Conservation (phyloP, 2,888 invertebrate genomes). For the Volucella bombylans region DNA sequence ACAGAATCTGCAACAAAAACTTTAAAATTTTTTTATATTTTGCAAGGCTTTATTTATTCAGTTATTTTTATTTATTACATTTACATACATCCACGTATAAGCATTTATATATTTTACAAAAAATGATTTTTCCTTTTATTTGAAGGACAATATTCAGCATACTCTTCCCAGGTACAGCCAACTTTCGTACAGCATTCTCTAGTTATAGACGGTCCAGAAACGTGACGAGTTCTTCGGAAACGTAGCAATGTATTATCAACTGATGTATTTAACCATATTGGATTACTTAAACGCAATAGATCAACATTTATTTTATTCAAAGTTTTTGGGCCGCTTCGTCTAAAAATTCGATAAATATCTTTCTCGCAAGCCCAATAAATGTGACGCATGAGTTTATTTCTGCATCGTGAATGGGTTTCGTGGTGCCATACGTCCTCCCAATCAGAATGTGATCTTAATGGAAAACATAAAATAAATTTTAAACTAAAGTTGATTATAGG, state of each 20-base stretch:
- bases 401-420: conserved; percentile 85
- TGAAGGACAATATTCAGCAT: conserved; percentile 86
- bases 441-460: conserved; percentile 83
- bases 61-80: neutral
- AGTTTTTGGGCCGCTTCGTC: conserved; percentile 81
- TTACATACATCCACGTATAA: neutral
- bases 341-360: conserved; percentile 85
- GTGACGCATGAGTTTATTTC: conserved; percentile 84
- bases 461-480: neutral
- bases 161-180: conserved; percentile 86
- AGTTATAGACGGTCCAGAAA: conserved; percentile 83
- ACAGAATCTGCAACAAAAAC: too few species aligned
- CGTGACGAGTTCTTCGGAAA: conserved; percentile 3
- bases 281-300: neutral
- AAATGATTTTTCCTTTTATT: conserved; percentile 83
- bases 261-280: conserved; percentile 21
- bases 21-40: too few species aligned
- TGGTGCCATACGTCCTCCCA: conserved; percentile 85
- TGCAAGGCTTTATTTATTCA: too few species aligned
- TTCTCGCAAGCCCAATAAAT: conserved; percentile 86
- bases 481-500: neutral
- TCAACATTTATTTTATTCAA: conserved; percentile 16
- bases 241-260: conserved; percentile 21
- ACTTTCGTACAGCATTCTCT: conserved; percentile 85
- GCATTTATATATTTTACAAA: conserved; percentile 20